Conservation (phyloP, 2,797 vertebrate species). For the Varecia variegata region DNA sequence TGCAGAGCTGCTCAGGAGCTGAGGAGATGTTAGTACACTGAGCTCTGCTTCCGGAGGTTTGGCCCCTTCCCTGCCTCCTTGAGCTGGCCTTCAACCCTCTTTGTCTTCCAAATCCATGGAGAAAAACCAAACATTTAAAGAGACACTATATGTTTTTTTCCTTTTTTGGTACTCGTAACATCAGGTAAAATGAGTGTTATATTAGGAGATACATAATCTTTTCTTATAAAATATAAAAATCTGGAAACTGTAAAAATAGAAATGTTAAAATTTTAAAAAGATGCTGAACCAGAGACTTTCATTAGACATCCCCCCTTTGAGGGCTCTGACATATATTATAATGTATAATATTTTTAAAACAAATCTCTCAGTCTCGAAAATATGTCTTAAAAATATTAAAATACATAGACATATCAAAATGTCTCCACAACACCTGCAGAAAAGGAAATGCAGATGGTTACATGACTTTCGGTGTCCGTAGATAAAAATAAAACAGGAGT, state of each 20-base stretch:
- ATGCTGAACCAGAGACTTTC: background rate
- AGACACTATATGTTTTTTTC: background rate
- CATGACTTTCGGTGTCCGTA: background rate
- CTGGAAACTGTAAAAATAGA: background rate
- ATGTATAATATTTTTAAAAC: background rate
- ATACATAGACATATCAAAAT: background rate
- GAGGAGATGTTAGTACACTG: background rate
- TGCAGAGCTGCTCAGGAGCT: background rate
- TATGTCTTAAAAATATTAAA: background rate
- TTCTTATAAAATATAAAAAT: slow-evolving; percentile 33
- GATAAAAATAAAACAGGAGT: slow-evolving; percentile 46
- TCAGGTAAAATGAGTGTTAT: background rate
- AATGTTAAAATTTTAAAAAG: background rate
- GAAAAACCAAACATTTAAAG: background rate
- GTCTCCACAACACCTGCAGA: background rate
- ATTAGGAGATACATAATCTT: background rate
- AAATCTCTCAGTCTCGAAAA: background rate
- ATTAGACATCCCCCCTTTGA: background rate
- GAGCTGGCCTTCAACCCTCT: background rate
- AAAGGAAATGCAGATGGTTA: background rate
- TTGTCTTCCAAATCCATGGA: too few species aligned
- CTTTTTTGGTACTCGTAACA: background rate
- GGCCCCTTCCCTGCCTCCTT: background rate
- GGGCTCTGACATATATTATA: background rate
- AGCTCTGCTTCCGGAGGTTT: background rate